Percentiles rank a stretch among this genome's conserved stretches.
Conservation (phyloP, 2,797 vertebrate genomes). For the Galagoides demidoff region DNA sequence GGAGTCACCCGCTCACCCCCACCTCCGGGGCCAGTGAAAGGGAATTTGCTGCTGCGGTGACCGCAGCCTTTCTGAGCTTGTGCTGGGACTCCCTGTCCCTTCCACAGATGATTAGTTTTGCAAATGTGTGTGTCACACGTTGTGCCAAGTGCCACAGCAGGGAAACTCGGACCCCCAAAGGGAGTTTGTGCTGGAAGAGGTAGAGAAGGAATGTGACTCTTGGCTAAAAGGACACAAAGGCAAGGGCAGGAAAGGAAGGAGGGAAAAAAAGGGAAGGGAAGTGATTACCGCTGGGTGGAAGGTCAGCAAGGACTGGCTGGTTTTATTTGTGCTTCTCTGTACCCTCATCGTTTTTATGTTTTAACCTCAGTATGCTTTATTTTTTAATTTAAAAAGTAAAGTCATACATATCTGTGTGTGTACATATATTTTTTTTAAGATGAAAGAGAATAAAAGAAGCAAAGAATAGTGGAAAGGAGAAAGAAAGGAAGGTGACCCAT, state of each 20-base stretch:
- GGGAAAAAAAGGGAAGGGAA: background rate
- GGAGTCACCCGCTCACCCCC: background rate
- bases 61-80: background rate
- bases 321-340: background rate
- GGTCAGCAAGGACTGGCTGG: conserved; percentile 16
- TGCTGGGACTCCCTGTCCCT: conserved; percentile 79
- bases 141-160: conserved; percentile 69
- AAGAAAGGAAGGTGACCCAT: conserved; percentile 71
- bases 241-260: conserved; percentile 49
- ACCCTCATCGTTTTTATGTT: background rate
- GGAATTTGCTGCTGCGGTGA: background rate
- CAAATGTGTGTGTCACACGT: conserved; percentile 74
- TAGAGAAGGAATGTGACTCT: conserved; percentile 75
- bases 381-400: conserved; percentile 46
- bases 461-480: conserved; percentile 27
- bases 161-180: conserved; percentile 77
- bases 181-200: conserved; percentile 72
- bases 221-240: conserved; percentile 46
- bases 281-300: conserved; percentile 46
- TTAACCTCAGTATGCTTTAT: background rate
- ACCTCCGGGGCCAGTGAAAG: background rate
- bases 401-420: too few species aligned
- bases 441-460: conserved; percentile 1
- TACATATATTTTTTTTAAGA: background rate
- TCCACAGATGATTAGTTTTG: conserved; percentile 81